A percentile compares a stretch with the other conserved stretches of the same genome.
Conservation (phyloP, 2,797 vertebrate genomes). For the Spheniscus humboldti region DNA sequence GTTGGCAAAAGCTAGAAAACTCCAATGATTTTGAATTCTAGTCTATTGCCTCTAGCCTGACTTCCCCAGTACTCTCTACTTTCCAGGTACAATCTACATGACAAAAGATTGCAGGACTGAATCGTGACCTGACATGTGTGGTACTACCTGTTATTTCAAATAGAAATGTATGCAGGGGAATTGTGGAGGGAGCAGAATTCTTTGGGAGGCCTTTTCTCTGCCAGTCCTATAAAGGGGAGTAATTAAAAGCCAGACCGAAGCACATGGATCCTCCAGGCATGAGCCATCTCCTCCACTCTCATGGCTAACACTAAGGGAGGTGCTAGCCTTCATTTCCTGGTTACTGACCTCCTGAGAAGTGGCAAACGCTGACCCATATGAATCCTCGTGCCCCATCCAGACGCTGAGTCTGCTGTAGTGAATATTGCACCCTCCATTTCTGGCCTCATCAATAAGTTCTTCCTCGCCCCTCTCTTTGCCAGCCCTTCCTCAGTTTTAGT, state of each 20-base stretch:
- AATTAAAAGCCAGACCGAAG: background rate
- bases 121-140: background rate
- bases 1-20: background rate
- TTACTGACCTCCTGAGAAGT: background rate
- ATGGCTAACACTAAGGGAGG: background rate
- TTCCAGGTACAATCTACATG: background rate
- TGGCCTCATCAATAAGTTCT: background rate
- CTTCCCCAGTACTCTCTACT: background rate
- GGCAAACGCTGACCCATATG: fast-evolving
- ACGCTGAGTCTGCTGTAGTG: background rate
- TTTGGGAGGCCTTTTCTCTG: background rate
- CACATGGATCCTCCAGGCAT: background rate
- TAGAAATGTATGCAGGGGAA: background rate
- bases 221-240: background rate
- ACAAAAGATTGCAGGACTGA: background rate
- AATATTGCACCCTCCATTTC: background rate
- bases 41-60: background rate
- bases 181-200: background rate
- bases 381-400: background rate
- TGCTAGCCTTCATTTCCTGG: background rate
- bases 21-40: background rate
- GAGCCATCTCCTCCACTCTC: background rate
- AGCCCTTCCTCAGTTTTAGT: background rate
- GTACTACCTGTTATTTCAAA: background rate
- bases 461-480: background rate